Conservation (phyloP, 1,140 invertebrate genomes). For the Homalodisca vitripennis region DNA sequence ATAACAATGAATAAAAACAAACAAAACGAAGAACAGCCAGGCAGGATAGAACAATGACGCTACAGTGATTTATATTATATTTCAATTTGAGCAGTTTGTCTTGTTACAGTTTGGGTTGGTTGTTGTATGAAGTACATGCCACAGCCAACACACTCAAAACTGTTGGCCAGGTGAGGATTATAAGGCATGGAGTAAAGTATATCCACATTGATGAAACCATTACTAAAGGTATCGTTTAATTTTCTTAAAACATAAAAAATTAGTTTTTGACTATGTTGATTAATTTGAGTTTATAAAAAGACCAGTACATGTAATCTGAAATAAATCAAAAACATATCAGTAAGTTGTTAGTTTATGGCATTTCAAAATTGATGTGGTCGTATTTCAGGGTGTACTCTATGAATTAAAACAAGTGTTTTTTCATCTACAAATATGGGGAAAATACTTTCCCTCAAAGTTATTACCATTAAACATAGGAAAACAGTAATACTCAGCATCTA, state of each 20-base stretch:
- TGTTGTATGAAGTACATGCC: constrained; percentile 2
- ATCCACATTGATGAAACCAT: not conserved
- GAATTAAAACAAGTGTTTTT: too few relatives aligned
- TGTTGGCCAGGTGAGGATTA: not conserved
- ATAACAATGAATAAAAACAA: not conserved
- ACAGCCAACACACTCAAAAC: constrained; percentile 5
- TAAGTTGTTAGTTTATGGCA: too few relatives aligned
- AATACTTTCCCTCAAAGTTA: too few relatives aligned
- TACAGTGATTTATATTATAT: not conserved
- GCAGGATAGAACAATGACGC: not conserved
- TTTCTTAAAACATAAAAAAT: not conserved
- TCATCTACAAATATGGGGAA: too few relatives aligned
- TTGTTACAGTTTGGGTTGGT: constrained; percentile 7
- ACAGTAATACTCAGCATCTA: too few relatives aligned
- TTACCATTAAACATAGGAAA: too few relatives aligned
- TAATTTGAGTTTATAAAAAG: not conserved
- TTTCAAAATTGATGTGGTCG: too few relatives aligned
- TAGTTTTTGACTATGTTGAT: not conserved
- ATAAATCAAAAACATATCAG: not conserved
- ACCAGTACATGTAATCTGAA: not conserved
- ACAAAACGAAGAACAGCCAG: not conserved
- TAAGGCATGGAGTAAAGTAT: not conserved
- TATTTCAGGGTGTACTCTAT: too few relatives aligned
- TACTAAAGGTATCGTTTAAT: not conserved
- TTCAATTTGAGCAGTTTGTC: not conserved